Conservation (phyloP, 2,888 invertebrate species). For the Dioctria linearis region DNA sequence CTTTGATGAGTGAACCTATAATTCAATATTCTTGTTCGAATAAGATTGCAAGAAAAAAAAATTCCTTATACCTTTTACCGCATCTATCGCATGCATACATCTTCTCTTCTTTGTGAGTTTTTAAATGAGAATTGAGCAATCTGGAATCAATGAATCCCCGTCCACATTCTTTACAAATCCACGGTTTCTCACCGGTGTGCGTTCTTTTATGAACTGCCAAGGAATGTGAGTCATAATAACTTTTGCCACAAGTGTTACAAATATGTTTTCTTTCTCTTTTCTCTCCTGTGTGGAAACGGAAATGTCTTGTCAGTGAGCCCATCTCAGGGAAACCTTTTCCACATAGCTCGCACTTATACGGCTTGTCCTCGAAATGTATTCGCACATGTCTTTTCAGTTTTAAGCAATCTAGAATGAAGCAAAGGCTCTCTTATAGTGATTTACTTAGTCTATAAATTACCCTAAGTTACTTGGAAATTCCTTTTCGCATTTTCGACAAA, state of each 20-base stretch:
- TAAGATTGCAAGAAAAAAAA: not conserved
- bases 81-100: conserved; percentile 74
- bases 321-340: conserved; percentile 73
- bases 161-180: conserved; percentile 70
- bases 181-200: conserved; percentile 71
- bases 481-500: conserved; percentile 73
- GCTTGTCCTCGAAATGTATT: conserved; percentile 73
- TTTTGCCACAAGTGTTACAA: conserved; percentile 73
- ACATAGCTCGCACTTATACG: conserved; percentile 72
- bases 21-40: not conserved
- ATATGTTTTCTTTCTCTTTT: conserved; percentile 71
- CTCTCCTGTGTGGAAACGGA: conserved; percentile 73
- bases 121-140: conserved; percentile 73
- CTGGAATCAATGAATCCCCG: conserved; percentile 71
- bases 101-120: conserved; percentile 73
- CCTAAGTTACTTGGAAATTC: conserved; percentile 71
- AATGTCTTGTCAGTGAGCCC: conserved; percentile 73
- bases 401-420: conserved; percentile 63
- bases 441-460: not conserved
- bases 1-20: conserved; percentile 75
- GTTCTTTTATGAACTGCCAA: conserved; percentile 69
- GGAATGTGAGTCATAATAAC: conserved; percentile 68
- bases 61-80: conserved; percentile 72
- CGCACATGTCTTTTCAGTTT: conserved; percentile 73
- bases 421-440: not conserved